A percentile compares a stretch with the other conserved stretches of the same genome.
Conservation (phyloP, 2,113 vertebrate species). For the Gymnorhina tibicen region DNA sequence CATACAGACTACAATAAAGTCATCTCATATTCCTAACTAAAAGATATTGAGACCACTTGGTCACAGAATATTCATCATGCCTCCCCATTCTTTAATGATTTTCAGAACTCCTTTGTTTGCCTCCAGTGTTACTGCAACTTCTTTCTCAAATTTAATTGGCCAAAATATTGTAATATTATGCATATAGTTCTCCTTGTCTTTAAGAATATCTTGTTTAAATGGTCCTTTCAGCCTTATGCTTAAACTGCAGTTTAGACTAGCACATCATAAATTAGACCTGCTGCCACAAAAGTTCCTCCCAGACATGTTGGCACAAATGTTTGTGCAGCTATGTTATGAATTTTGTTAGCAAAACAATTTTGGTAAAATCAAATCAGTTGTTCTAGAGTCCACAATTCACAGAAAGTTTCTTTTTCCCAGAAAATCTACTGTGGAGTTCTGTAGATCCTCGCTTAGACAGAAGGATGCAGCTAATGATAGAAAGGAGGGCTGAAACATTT, state of each 20-base stretch:
- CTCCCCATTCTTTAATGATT: not conserved
- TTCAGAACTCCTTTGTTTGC: not conserved
- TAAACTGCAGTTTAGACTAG: not conserved
- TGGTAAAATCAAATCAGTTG: not conserved
- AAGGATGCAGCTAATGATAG: not conserved
- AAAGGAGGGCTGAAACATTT: not conserved
- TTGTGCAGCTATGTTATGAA: not conserved
- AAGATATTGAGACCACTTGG: not conserved
- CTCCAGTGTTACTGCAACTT: not conserved
- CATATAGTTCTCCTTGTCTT: not conserved
- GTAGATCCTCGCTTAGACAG: not conserved
- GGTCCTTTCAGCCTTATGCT: not conserved
- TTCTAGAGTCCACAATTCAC: not conserved
- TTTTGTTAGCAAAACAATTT: not conserved
- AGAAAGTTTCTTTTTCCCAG: not conserved
- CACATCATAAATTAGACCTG: not conserved
- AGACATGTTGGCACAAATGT: not conserved
- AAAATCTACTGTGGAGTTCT: not conserved
- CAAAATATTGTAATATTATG: not conserved
- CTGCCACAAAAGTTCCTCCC: not conserved
- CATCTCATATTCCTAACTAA: not conserved
- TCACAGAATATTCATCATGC: not conserved
- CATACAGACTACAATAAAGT: not conserved
- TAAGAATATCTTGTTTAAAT: not conserved
- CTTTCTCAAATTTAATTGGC: not conserved